These are phyloP conservation scores for Rhinogobio ventralis DNA, from an alignment of 2,797 vertebrate species.

Conservation along the genomic window DNA sequence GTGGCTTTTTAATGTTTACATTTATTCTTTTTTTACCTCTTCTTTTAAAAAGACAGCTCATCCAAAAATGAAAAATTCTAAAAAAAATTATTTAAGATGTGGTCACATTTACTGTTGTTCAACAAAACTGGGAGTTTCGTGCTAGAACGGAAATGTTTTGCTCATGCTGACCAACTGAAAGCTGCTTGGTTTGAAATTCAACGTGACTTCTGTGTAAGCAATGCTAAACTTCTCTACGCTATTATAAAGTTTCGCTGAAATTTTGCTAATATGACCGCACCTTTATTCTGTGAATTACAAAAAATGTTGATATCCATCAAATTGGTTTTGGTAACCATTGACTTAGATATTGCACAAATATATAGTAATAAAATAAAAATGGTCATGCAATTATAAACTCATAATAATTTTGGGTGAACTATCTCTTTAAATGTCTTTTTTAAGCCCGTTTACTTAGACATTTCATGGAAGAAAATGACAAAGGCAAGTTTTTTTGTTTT, in stretches of 20 bases:
- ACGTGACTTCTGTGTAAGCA: too few species aligned
- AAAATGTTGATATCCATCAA: neutral
- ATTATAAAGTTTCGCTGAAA: neutral
- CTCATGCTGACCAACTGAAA: neutral
- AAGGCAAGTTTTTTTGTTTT: neutral
- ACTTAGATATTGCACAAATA: neutral
- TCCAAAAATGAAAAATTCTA: neutral
- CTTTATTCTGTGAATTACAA: neutral
- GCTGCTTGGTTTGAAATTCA: neutral
- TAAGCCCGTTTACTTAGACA: neutral
- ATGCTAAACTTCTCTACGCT: too few species aligned
- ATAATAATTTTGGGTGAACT: neutral
- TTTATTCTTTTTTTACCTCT: neutral
- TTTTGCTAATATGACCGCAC: neutral
- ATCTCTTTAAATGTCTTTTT: neutral
- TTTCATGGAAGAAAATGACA: neutral
- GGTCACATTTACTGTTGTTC: neutral
- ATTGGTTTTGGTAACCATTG: neutral
- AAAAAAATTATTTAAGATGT: neutral
- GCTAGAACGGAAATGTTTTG: neutral
- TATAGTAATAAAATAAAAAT: neutral
- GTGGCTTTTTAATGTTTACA: neutral
- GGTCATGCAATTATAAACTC: neutral
- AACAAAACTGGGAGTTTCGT: neutral
- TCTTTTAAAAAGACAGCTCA: constrained; percentile 39